Conservation (phyloP, 2,113 vertebrate species). For the Equus przewalskii region DNA sequence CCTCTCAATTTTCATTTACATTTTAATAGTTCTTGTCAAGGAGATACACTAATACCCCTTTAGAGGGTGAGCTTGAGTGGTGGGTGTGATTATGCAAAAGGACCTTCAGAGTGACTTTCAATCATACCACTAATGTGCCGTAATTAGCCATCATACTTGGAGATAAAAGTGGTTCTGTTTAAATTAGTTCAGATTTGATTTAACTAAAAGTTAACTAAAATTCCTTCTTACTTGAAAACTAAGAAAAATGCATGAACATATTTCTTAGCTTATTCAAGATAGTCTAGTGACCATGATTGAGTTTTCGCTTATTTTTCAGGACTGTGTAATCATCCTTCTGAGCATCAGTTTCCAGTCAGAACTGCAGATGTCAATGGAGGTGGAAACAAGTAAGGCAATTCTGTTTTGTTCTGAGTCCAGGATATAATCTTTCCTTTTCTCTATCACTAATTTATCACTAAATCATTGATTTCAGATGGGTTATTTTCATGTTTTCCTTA, state of each 20-base stretch:
- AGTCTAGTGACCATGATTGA: not conserved
- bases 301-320: slow-evolving; percentile 6
- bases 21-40: slow-evolving; percentile 15
- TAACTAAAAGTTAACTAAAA: slow-evolving; percentile 26
- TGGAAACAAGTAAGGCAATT: not conserved
- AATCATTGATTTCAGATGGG: not conserved
- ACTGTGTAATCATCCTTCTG: not conserved
- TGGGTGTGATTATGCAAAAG: not conserved
- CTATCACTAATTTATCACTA: not conserved
- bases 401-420: not conserved
- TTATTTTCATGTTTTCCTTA: not conserved
- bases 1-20: not conserved
- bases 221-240: not conserved
- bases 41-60: not conserved
- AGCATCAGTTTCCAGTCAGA: not conserved
- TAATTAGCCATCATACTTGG: not conserved
- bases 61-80: not conserved
- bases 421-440: not conserved
- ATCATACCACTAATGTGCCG: not conserved
- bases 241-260: not conserved
- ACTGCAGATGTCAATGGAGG: not conserved
- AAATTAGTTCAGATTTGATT: not conserved
- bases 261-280: not conserved
- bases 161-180: not conserved
- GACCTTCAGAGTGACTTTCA: not conserved